These are phyloP conservation scores for Dorcus parallelipipedus DNA, from an alignment of 2,888 invertebrate species.

Conservation along the genomic window DNA sequence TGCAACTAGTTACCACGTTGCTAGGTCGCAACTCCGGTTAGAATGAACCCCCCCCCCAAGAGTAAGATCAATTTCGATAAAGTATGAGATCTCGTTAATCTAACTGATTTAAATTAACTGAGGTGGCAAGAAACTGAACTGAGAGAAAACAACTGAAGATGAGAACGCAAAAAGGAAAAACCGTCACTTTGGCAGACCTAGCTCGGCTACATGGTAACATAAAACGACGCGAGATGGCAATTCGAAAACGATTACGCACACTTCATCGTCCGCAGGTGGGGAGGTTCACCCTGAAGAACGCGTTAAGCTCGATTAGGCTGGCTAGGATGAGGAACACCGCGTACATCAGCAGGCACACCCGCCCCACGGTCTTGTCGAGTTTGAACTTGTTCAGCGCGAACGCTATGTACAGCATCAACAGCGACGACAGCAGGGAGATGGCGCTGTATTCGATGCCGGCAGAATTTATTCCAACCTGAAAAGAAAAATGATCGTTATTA, in stretches of 20 bases:
- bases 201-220: slow-evolving; percentile 3
- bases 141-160: background rate
- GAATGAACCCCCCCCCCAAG: too few species aligned
- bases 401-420: slow-evolving; percentile 78
- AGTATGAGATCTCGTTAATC: background rate
- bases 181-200: background rate
- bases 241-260: slow-evolving; percentile 9
- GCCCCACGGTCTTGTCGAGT: slow-evolving; percentile 80
- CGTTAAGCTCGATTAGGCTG: slow-evolving; percentile 87
- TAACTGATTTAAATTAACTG: background rate
- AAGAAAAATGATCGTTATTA: too few species aligned
- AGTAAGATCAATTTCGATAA: too few species aligned
- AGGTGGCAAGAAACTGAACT: background rate
- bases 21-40: too few species aligned
- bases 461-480: slow-evolving; percentile 79
- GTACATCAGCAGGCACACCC: slow-evolving; percentile 83
- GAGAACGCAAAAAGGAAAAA: background rate
- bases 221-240: slow-evolving; percentile 14
- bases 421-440: slow-evolving; percentile 81
- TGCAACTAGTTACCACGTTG: too few species aligned
- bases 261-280: slow-evolving; percentile 72
- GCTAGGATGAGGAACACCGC: slow-evolving; percentile 82
- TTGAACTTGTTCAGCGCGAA: slow-evolving; percentile 85
- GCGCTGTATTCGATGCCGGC: slow-evolving; percentile 88
- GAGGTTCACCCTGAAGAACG: slow-evolving; percentile 87